Evolutionary conservation across 2,888 invertebrate species (phyloP).

Genomic region (Cinara cedri): DNA sequence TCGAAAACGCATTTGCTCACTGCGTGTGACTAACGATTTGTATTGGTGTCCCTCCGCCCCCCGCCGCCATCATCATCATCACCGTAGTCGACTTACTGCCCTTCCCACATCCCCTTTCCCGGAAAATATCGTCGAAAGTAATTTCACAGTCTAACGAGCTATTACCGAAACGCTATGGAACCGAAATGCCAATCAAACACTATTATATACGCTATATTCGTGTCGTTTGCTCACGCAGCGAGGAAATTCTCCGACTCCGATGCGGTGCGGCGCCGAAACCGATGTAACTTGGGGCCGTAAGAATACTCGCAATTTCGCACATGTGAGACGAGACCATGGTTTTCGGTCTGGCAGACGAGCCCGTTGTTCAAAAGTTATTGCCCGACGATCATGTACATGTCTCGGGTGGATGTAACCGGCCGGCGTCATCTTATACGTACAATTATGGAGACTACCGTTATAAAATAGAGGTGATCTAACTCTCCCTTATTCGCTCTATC

Average conservation of each 20-base stretch:
- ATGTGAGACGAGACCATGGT: slow-evolving; percentile 8
- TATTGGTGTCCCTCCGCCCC: slow-evolving; percentile 9
- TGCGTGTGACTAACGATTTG: slow-evolving; percentile 52
- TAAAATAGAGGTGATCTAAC: too few species aligned
- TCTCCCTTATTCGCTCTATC: too few species aligned
- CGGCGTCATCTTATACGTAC: too few species aligned
- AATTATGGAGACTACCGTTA: too few species aligned
- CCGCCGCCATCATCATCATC: not conserved
- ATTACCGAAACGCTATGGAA: slow-evolving; percentile 31
- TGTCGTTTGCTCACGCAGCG: slow-evolving; percentile 25
- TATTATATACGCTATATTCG: not conserved
- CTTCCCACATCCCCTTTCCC: not conserved
- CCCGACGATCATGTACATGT: too few species aligned
- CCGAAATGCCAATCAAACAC: slow-evolving; percentile 41
- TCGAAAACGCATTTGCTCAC: slow-evolving; percentile 50
- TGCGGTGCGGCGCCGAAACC: not conserved
- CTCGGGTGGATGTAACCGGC: too few species aligned
- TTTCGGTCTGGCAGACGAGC: not conserved
- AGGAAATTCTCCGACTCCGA: slow-evolving; percentile 15
- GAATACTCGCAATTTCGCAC: slow-evolving; percentile 24
- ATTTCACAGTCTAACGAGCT: slow-evolving; percentile 56
- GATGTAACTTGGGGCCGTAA: not conserved
- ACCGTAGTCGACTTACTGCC: slow-evolving; percentile 10
- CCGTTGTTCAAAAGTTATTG: too few species aligned
- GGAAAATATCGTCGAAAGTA: slow-evolving; percentile 42